Conservation (phyloP, 2,797 vertebrate genomes). For the Clarias platycephalus region DNA sequence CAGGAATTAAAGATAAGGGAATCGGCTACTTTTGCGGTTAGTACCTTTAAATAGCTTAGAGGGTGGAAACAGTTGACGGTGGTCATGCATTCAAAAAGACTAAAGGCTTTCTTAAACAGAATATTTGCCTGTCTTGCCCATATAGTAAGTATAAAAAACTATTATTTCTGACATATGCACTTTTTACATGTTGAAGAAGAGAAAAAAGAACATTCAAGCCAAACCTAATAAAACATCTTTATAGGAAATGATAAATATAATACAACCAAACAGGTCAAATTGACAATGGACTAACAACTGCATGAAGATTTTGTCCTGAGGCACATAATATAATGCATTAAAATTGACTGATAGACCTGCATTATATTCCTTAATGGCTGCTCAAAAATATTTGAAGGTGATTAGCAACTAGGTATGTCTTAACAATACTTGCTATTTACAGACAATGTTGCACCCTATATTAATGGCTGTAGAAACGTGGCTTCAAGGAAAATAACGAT, state of each 20-base stretch:
- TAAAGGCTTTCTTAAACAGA: background rate
- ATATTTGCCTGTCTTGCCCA: conserved; percentile 4
- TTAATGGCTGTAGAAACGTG: conserved; percentile 58
- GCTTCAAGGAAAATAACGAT: conserved; percentile 60
- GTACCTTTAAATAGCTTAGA: background rate
- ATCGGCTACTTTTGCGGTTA: background rate
- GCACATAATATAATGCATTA: background rate
- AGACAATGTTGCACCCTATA: conserved; percentile 57
- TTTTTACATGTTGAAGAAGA: background rate
- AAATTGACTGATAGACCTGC: background rate
- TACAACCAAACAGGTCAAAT: background rate
- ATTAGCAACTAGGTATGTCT: conserved; percentile 34
- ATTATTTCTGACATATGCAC: background rate
- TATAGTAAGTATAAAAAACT: background rate
- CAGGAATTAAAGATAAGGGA: background rate
- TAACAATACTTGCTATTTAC: conserved; percentile 39
- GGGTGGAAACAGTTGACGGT: background rate
- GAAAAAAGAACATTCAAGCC: background rate
- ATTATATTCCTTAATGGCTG: background rate
- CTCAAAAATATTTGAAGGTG: conserved; percentile 12
- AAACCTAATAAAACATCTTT: background rate
- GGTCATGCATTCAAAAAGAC: background rate
- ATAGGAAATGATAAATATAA: background rate
- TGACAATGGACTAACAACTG: background rate
- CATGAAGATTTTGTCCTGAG: background rate